phyloP scores from a whole-genome alignment of 2,888 invertebrate species.

The Scelioninae gen. 1 region DNA sequence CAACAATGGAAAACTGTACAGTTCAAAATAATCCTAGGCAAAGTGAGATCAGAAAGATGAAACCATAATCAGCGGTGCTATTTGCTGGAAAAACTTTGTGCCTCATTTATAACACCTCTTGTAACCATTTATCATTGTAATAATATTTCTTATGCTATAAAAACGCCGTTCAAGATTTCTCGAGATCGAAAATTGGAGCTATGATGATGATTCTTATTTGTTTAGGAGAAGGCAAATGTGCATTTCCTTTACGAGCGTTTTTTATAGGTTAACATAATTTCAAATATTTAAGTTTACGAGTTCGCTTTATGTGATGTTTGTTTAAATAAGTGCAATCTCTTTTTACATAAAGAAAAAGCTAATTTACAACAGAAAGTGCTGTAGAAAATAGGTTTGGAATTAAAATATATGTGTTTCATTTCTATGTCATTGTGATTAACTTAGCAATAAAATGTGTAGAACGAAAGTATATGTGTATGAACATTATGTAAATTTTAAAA shows the following conservation, averaged over 20 bases:
- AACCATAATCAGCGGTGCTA: constrained; percentile 54
- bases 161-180: background rate
- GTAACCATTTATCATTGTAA: constrained; percentile 50
- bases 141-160: constrained; percentile 37
- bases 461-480: too few relatives aligned
- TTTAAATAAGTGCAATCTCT: too few relatives aligned
- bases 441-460: too few relatives aligned
- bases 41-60: constrained; percentile 54
- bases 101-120: constrained; percentile 63
- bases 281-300: background rate
- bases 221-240: constrained; percentile 2
- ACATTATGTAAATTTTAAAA: too few relatives aligned
- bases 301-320: too few relatives aligned
- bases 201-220: background rate
- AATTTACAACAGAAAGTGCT: too few relatives aligned
- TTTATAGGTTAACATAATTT: background rate
- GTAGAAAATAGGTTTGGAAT: too few relatives aligned
- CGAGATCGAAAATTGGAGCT: constrained; percentile 33
- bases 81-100: constrained; percentile 44
- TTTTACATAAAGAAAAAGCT: too few relatives aligned
- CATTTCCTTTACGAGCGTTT: constrained; percentile 19
- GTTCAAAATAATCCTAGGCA: constrained; percentile 47
- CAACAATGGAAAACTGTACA: constrained; percentile 66
- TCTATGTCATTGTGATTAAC: too few relatives aligned
- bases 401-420: too few relatives aligned